phyloP scores from a whole-genome alignment of 2,113 vertebrate species.

The Gavialis gangeticus region DNA sequence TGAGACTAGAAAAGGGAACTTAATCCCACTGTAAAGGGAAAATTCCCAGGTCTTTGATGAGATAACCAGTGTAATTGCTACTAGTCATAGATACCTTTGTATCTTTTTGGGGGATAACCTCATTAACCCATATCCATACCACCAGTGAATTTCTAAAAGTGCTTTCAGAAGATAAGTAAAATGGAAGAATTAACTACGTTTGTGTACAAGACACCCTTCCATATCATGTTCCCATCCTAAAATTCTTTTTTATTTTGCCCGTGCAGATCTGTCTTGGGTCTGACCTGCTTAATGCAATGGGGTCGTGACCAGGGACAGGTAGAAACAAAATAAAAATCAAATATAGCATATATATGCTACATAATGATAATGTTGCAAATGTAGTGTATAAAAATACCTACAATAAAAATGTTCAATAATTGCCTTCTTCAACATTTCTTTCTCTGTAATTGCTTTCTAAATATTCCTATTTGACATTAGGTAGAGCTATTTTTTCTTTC shows the following conservation, averaged over 20 bases:
- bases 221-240: not conserved
- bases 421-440: not conserved
- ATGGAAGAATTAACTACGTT: not conserved
- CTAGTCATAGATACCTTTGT: not conserved
- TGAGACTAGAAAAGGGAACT: not conserved
- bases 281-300: not conserved
- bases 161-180: not conserved
- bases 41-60: not conserved
- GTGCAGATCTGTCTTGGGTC: not conserved
- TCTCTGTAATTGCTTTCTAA: not conserved
- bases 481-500: not conserved
- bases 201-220: not conserved
- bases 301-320: not conserved
- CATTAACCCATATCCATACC: not conserved
- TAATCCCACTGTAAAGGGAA: fast-evolving
- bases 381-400: too few relatives aligned
- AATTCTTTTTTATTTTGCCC: too few relatives aligned
- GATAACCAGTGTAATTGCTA: not conserved
- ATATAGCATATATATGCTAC: too few relatives aligned
- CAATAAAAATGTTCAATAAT: not conserved
- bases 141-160: not conserved
- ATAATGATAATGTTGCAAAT: too few relatives aligned
- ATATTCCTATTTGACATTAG: not conserved
- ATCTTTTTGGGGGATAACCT: not conserved
- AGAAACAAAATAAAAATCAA: too few relatives aligned